Evolutionary conservation across 2,113 vertebrate species (phyloP), one percentile per base, ranked within the genome.

Genomic region (Paracanthobrama guichenoti): DNA sequence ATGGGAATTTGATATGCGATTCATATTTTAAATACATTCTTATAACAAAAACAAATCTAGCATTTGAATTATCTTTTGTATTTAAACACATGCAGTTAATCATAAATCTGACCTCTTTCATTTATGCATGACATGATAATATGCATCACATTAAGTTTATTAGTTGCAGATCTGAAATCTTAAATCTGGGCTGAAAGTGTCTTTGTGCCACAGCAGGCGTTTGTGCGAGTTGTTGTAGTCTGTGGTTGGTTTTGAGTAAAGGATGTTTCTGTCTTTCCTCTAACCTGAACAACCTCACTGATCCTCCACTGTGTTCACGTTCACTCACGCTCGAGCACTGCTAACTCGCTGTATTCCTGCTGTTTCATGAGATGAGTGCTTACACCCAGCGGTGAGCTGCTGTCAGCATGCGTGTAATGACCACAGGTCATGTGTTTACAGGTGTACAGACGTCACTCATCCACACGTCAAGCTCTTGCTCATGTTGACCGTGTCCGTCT

Each of bases 231-330:
- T 48, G 46, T 48, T 48, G 46, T 48, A 48, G 46, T 48, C 11
- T 48, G 46, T 48, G 31, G 31, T 31, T 31, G 31, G 44, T 48
- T 13, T 48, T 11, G 46, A 20, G 48, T 76, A 57, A 22, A 35
- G 50, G 39, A 1, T 39, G 28, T 31, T 31, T 2, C 28, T 31
- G 28, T 55, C 2, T 84, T 59, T 79, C 77, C 82, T 72, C 80
- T 82, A 78, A 82, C 60, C 71, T 72, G 60, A 85, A 79, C 62
- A 24, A 84, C 60, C 72, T 55, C 59, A 73, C 60, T 55, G 55
- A 82, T 60, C 28, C 69, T 72, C 69, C 84, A 85, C 84, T 88
- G 85, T 89, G 88, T 83, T 83, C 59, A 46, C 31, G 60, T 69
- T 46, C 69, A 44, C 75, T 69, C 50, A 69, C 67, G 24, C 64